phyloP scores from a whole-genome alignment of 2,113 vertebrate genomes.

The Corvus hawaiiensis region DNA sequence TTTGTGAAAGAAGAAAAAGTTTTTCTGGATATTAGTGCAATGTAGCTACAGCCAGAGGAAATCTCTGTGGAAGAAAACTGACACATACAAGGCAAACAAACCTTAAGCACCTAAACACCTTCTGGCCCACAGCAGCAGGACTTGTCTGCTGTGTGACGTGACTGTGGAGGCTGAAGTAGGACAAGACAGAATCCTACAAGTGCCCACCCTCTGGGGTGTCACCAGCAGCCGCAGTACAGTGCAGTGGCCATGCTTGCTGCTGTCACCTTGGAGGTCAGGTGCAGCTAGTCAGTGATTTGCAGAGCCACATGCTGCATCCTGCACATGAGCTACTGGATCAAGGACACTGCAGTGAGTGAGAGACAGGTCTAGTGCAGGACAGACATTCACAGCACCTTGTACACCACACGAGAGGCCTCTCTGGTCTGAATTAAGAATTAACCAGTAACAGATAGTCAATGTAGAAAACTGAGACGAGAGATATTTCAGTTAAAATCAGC shows the following conservation, averaged over 20 bases:
- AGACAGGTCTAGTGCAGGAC: not conserved
- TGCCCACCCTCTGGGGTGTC: not conserved
- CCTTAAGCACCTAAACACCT: not conserved
- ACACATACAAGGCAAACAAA: not conserved
- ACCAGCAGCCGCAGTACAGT: rapidly evolving
- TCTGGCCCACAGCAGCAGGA: not conserved
- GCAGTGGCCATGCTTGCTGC: rapidly evolving
- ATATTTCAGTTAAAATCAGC: not conserved
- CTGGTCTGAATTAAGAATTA: not conserved
- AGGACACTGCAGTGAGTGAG: too few relatives aligned
- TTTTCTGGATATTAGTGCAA: not conserved
- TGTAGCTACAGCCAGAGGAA: not conserved
- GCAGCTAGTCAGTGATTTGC: not conserved
- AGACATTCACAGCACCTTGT: not conserved
- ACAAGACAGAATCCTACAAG: not conserved
- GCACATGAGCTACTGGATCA: not conserved
- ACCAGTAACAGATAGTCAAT: not conserved
- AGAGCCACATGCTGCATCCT: not conserved
- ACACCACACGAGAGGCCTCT: not conserved
- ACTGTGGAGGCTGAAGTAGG: not conserved
- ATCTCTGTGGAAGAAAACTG: not conserved
- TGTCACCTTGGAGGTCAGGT: not conserved
- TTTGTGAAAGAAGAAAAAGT: not conserved
- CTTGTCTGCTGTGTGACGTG: not conserved
- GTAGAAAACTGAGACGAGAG: not conserved